Conservation (phyloP, 2,888 invertebrate genomes). For the Lordiphosa andalusiaca region DNA sequence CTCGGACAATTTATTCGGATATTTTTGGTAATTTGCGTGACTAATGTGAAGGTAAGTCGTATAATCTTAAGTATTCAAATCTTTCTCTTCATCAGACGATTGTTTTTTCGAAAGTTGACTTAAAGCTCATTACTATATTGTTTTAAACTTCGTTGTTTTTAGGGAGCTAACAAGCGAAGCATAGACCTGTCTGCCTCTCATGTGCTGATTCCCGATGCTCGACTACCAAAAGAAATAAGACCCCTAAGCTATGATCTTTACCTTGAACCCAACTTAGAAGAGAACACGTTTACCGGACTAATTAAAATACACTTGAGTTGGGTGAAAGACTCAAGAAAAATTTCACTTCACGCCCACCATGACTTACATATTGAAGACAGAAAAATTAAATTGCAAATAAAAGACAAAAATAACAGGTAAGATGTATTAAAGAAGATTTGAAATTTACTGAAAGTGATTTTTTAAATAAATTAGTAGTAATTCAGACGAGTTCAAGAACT, state of each 20-base stretch:
- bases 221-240: conserved; percentile 84
- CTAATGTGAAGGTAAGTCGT: too few species aligned
- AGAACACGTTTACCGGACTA: conserved; percentile 85
- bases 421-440: background rate
- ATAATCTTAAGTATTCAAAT: too few species aligned
- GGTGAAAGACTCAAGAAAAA: conserved; percentile 83
- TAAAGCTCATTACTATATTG: too few species aligned
- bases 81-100: too few species aligned
- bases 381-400: conserved; percentile 81
- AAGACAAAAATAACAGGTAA: conserved; percentile 57
- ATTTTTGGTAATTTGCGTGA: too few species aligned
- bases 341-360: conserved; percentile 85
- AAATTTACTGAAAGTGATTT: background rate
- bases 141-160: conserved; percentile 8
- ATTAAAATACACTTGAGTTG: conserved; percentile 87
- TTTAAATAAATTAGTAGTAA: conserved; percentile 10
- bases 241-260: conserved; percentile 86
- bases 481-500: conserved; percentile 29
- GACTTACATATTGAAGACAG: conserved; percentile 83
- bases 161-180: conserved; percentile 82
- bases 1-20: too few species aligned
- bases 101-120: too few species aligned
- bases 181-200: conserved; percentile 88
- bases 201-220: conserved; percentile 84
- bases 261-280: conserved; percentile 85